Conservation (phyloP, 2,113 vertebrate genomes). For the Protomyctophum bolini region DNA sequence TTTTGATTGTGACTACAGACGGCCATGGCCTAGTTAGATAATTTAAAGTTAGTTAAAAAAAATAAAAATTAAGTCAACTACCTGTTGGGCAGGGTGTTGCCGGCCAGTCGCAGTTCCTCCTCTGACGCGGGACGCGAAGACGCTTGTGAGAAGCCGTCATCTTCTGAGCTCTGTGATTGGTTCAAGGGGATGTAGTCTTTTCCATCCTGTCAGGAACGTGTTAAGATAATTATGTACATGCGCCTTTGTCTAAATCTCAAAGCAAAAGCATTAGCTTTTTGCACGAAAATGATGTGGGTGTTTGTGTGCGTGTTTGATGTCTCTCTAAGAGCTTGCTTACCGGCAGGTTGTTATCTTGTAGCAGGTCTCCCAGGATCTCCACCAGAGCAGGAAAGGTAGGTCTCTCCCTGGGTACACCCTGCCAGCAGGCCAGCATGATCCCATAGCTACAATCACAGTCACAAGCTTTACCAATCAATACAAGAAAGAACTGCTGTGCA, state of each 20-base stretch:
- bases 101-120: slow-evolving; percentile 82
- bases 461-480: slow-evolving; percentile 10
- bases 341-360: slow-evolving; percentile 87
- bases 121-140: slow-evolving; percentile 86
- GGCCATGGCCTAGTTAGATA: no score
- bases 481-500: no score
- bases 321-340: slow-evolving; percentile 69
- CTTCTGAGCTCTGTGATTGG: slow-evolving; percentile 89
- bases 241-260: not conserved
- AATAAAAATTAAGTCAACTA: slow-evolving; percentile 46
- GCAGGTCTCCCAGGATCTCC: slow-evolving; percentile 91
- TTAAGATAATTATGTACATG: not conserved
- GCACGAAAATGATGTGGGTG: not conserved
- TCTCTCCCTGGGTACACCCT: slow-evolving; percentile 91
- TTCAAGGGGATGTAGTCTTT: slow-evolving; percentile 85
- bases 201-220: slow-evolving; percentile 77
- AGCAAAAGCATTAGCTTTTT: not conserved
- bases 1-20: no score
- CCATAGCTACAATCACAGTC: slow-evolving; percentile 82
- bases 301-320: not conserved
- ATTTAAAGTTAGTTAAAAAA: no score
- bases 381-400: slow-evolving; percentile 91
- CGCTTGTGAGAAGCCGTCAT: slow-evolving; percentile 89
- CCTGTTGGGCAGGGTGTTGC: slow-evolving; percentile 88
- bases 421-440: slow-evolving; percentile 97